Conservation (phyloP, 1,140 invertebrate species). For the Euschistus heros region DNA sequence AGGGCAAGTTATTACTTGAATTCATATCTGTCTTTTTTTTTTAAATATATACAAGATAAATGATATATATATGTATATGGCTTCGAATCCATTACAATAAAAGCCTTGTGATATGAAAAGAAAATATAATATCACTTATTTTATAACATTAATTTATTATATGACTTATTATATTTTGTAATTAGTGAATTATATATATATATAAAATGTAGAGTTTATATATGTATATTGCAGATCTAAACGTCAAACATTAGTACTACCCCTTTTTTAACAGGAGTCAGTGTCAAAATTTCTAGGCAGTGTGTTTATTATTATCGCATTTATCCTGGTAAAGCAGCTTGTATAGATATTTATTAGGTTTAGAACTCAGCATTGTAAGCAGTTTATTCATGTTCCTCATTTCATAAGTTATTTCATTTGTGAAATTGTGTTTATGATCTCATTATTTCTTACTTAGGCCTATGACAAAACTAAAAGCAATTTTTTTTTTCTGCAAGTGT, state of each 20-base stretch:
- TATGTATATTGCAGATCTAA: constrained; percentile 14
- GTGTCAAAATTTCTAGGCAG: not conserved
- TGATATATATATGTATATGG: constrained; percentile 14
- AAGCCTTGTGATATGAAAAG: constrained; percentile 21
- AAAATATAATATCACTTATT: constrained; percentile 22
- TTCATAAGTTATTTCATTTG: constrained; percentile 11
- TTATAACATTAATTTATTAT: constrained; percentile 24
- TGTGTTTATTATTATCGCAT: constrained; percentile 1
- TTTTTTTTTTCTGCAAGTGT: too few relatives aligned
- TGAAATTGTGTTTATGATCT: constrained; percentile 4
- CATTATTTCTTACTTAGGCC: constrained; percentile 15
- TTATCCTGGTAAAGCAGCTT: constrained; percentile 6
- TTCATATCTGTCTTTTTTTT: constrained; percentile 13
- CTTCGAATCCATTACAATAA: constrained; percentile 19
- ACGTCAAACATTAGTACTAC: constrained; percentile 4
- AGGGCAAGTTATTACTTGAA: not conserved
- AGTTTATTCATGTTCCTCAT: constrained; percentile 12
- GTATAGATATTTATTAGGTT: not conserved
- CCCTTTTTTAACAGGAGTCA: constrained; percentile 1
- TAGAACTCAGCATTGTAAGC: constrained; percentile 9
- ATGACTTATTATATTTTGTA: constrained; percentile 22
- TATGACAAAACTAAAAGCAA: not conserved
- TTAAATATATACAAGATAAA: constrained; percentile 5
- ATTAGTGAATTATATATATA: constrained; percentile 11
- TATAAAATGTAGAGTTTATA: constrained; percentile 14